A percentile compares a stretch with the other conserved stretches of the same genome.
These are phyloP conservation scores for Pristionchus exspectatus DNA, from an alignment of 2,888 invertebrate genomes.

Conservation along the genomic window DNA sequence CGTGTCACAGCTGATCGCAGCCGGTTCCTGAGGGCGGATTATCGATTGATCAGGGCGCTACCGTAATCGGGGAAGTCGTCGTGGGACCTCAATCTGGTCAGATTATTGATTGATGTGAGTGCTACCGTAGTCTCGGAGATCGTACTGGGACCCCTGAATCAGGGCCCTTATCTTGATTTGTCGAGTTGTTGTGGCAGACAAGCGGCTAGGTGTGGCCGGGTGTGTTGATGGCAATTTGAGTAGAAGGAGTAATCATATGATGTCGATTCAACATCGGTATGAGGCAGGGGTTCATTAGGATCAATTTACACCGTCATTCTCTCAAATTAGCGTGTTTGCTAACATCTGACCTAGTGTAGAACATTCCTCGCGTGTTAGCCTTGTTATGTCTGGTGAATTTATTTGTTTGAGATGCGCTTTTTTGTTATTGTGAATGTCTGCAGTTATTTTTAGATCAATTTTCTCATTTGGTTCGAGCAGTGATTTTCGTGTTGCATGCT, in stretches of 20 bases:
- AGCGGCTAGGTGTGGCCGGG: not conserved
- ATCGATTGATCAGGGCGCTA: not conserved
- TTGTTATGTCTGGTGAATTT: not conserved
- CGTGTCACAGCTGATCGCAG: not conserved
- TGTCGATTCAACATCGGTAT: not conserved
- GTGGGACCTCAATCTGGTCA: no score
- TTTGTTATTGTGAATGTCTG: no score
- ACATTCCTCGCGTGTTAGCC: not conserved
- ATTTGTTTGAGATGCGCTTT: not conserved
- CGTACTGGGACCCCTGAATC: not conserved
- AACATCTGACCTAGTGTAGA: no score
- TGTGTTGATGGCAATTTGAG: not conserved
- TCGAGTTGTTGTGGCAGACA: not conserved
- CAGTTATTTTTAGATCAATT: no score
- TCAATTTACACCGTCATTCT: not conserved
- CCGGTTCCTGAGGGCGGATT: slow-evolving; percentile 9
- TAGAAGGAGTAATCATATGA: not conserved
- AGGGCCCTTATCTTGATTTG: not conserved
- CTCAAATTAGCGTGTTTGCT: no score
- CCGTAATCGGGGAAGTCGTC: not conserved
- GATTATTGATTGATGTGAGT: no score
- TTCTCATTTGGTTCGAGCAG: no score
- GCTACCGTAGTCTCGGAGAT: no score
- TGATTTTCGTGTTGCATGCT: no score
- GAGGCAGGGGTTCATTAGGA: not conserved